phyloP scores from a whole-genome alignment of 2,113 vertebrate species.

The Rhea pennata region DNA sequence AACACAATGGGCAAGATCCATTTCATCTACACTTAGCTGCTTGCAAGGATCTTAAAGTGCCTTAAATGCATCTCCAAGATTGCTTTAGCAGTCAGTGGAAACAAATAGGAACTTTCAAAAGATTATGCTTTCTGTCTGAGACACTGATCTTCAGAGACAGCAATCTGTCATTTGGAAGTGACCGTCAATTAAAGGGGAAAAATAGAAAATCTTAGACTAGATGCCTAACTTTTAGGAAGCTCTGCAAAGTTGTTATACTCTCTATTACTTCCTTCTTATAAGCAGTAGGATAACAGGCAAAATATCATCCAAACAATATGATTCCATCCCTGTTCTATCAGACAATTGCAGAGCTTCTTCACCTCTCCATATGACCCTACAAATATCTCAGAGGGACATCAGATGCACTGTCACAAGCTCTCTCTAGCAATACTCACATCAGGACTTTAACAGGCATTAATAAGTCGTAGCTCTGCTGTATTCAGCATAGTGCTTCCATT shows the following conservation, averaged over 20 bases:
- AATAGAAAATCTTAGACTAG: neutral
- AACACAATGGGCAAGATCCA: neutral
- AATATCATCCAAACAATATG: neutral
- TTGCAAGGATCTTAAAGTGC: neutral
- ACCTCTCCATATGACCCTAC: neutral
- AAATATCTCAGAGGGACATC: neutral
- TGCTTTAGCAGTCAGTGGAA: neutral
- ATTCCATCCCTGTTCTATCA: neutral
- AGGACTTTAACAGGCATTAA: neutral
- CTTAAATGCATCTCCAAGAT: neutral
- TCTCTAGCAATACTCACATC: neutral
- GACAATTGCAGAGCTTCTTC: neutral
- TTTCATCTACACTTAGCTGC: no score
- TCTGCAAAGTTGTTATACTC: neutral
- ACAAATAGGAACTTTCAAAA: neutral
- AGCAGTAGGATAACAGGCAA: neutral
- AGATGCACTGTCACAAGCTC: neutral
- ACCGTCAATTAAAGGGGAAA: rapidly evolving
- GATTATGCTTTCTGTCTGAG: neutral
- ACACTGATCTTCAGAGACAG: neutral
- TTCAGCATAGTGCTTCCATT: neutral
- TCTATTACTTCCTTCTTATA: neutral
- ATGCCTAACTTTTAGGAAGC: neutral
- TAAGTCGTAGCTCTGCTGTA: neutral
- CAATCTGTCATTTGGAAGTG: neutral